Percentiles rank a stretch among this genome's conserved stretches.
Conservation (phyloP, 2,888 invertebrate genomes). For the Caenorhabditis angaria region DNA sequence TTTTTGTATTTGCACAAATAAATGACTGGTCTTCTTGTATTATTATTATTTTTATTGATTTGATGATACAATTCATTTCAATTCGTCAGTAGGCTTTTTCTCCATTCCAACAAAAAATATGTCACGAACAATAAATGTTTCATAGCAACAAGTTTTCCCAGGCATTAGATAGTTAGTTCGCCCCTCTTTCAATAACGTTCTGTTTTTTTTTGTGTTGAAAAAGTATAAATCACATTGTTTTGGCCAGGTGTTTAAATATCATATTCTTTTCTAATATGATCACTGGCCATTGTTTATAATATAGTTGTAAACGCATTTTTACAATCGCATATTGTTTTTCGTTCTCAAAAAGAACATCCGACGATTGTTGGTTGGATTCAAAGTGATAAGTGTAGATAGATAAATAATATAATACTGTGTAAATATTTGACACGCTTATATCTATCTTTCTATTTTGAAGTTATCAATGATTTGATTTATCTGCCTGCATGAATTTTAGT, state of each 20-base stretch:
- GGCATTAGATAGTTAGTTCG: too few species aligned
- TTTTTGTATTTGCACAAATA: slow-evolving; percentile 19
- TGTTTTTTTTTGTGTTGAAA: not conserved
- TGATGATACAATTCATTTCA: not conserved
- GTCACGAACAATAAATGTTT: too few species aligned
- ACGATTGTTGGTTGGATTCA: not conserved
- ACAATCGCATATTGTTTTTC: not conserved
- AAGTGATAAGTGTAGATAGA: slow-evolving; percentile 1
- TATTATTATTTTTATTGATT: not conserved
- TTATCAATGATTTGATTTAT: too few species aligned
- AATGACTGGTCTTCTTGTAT: slow-evolving; percentile 4
- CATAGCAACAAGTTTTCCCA: too few species aligned
- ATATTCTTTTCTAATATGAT: not conserved
- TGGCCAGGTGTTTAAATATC: not conserved
- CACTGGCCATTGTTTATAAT: not conserved
- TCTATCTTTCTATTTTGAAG: not conserved
- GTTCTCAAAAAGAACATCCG: not conserved
- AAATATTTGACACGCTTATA: not conserved
- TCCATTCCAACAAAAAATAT: too few species aligned
- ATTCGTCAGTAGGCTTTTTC: not conserved
- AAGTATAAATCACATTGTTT: not conserved
- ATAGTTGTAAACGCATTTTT: not conserved
- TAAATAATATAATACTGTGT: not conserved
- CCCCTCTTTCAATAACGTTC: too few species aligned
- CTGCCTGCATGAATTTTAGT: too few species aligned